Base-by-base conservation (phyloP, 2,113 vertebrate genomes). In the Seriola dumerili region DNA sequence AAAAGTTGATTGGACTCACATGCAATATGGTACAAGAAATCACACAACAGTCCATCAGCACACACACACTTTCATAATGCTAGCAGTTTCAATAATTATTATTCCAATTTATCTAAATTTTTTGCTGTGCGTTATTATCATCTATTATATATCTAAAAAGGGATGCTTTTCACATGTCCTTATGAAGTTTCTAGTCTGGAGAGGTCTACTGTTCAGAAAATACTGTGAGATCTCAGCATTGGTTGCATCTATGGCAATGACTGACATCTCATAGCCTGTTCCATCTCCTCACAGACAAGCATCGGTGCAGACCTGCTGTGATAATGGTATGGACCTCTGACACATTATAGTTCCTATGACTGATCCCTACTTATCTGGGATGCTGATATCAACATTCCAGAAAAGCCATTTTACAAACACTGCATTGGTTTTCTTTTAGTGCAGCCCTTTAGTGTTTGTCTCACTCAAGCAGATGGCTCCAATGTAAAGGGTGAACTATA, bases 361-460 rank as follows among this genome's bases (percentile, higher is more conserved):
- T 57, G 36, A 42, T 11, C 21, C 21, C 8, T 54, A 13, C 48
- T 14, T 50, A 17, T 19, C 48, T 21, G 48, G 17, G 17, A n/a
- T 32, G 19, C 32, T 64, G 50, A 65, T 23, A 40, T 40, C 25
- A 17, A 48, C 6, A 44, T 21, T 52, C 38, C 67, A 19, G 40
- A 55, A 76, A 76, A 66, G 50, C 17, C 36, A 54, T 79, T 55
- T 44, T 23, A 36, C 54, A 52, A 17, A 63, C 46, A 32, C 11
- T 42, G 14, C 12, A 44, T 34, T 34, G n/a, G 67, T 25, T 52
- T 40, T 79, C 29, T 29, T 40, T 21, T 32, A 13, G n/a, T 50
- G 42, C 40, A 59, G 48, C 64, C 75, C 29, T 29, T 29, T 29
- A 29, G 63, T 44, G 40, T 42, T 44, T 65, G 63, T 13, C 62